A percentile compares a stretch with the other conserved stretches of the same genome.
These are phyloP conservation scores for Arenaria interpres DNA, from an alignment of 2,113 vertebrate species.

Conservation along the genomic window DNA sequence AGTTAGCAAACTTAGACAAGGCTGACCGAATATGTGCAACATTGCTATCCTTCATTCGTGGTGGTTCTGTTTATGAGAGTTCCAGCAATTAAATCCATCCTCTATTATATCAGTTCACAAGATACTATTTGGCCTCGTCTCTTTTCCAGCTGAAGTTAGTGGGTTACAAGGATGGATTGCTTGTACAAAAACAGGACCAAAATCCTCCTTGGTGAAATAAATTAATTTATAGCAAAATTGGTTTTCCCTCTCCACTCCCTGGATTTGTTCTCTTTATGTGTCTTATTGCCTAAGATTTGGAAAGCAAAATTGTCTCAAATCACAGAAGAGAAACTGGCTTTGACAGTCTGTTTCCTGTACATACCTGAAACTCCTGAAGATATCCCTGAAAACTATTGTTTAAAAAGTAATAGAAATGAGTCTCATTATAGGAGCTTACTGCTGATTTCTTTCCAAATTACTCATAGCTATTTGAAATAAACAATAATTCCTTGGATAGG, in stretches of 20 bases:
- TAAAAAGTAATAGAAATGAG: neutral
- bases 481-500: neutral
- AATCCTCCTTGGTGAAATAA: neutral
- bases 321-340: neutral
- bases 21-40: neutral
- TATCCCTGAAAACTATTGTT: neutral
- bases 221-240: neutral
- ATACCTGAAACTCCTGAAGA: neutral
- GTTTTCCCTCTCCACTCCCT: neutral
- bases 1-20: neutral
- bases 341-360: neutral
- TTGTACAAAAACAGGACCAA: neutral
- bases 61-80: neutral
- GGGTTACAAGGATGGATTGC: neutral
- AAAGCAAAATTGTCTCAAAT: neutral
- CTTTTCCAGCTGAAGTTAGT: neutral
- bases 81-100: neutral
- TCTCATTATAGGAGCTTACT: neutral
- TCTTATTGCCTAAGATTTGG: neutral
- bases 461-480: neutral
- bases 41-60: neutral
- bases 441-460: conserved; percentile 1
- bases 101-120: neutral
- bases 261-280: neutral
- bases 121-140: neutral